phyloP scores from a whole-genome alignment of 2,888 invertebrate species.

The Meliscaeva auricollis region DNA sequence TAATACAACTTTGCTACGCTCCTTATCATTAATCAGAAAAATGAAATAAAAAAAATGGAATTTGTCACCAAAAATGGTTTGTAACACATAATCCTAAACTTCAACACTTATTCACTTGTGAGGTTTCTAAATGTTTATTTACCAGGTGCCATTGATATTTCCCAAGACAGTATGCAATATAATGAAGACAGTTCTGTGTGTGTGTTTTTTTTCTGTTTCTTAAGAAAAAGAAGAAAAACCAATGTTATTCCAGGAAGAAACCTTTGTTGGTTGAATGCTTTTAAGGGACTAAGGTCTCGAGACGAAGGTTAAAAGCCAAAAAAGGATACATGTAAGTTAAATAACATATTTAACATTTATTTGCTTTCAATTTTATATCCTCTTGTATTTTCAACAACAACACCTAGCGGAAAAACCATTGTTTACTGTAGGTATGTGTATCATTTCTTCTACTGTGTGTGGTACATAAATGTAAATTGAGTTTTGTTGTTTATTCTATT shows the following conservation, averaged over 20 bases:
- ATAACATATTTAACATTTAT: background rate
- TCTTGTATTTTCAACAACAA: background rate
- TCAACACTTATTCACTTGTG: conserved; percentile 19
- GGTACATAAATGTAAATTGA: conserved; percentile 1
- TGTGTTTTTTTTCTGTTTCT: background rate
- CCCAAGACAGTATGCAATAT: background rate
- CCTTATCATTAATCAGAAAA: background rate
- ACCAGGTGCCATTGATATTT: conserved; percentile 1
- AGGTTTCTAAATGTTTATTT: background rate
- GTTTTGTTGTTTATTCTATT: too few relatives aligned
- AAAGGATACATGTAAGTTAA: background rate
- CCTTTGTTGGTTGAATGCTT: conserved; percentile 5
- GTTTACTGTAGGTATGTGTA: background rate
- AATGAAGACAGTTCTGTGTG: background rate
- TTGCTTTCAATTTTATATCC: background rate
- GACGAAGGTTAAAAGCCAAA: background rate
- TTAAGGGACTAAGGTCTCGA: background rate
- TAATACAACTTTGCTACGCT: background rate
- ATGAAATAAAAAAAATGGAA: too few relatives aligned
- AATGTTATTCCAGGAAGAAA: background rate
- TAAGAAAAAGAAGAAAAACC: background rate
- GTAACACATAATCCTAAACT: background rate
- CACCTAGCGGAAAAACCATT: background rate
- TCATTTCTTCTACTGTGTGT: background rate
- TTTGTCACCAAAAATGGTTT: background rate